These are phyloP conservation scores for Epizoanthus rinbou DNA, from an alignment of 92 coral and sea anemone species.

Conservation along the genomic window DNA sequence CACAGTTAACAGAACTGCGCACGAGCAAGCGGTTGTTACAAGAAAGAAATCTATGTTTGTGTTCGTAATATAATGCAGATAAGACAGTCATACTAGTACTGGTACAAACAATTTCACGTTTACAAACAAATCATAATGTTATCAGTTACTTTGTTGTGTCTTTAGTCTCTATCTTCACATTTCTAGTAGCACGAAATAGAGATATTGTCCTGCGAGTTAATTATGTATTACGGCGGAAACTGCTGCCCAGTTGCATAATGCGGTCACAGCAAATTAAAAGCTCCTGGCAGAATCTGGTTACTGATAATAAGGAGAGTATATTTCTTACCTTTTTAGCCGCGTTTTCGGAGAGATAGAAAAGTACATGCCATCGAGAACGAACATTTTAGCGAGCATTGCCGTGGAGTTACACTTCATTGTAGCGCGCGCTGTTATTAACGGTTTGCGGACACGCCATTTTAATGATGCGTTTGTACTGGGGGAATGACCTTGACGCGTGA, in stretches of 20 bases:
- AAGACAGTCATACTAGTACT: no score
- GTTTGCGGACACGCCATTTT: background rate
- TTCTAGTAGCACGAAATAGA: background rate
- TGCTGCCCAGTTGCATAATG: background rate
- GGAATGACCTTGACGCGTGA: background rate
- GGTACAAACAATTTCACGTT: no score
- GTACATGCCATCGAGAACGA: background rate
- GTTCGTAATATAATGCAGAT: no score
- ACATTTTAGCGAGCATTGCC: background rate
- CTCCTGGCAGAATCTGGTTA: background rate
- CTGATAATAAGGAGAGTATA: background rate
- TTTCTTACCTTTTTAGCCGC: slow-evolving; percentile 19
- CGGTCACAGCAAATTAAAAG: background rate
- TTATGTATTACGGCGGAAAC: background rate
- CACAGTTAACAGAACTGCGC: background rate
- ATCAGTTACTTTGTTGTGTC: no score
- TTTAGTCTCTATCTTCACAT: no score
- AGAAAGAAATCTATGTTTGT: background rate
- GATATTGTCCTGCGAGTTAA: background rate
- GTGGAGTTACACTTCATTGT: background rate
- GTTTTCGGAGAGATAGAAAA: background rate
- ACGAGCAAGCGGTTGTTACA: background rate
- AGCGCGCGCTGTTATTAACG: slow-evolving; percentile 24
- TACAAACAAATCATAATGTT: no score
- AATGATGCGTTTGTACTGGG: background rate